A percentile compares a stretch with the other conserved stretches of the same genome.
phyloP scores from a whole-genome alignment of 2,113 vertebrate genomes.

The Mormoops blainvillei region DNA sequence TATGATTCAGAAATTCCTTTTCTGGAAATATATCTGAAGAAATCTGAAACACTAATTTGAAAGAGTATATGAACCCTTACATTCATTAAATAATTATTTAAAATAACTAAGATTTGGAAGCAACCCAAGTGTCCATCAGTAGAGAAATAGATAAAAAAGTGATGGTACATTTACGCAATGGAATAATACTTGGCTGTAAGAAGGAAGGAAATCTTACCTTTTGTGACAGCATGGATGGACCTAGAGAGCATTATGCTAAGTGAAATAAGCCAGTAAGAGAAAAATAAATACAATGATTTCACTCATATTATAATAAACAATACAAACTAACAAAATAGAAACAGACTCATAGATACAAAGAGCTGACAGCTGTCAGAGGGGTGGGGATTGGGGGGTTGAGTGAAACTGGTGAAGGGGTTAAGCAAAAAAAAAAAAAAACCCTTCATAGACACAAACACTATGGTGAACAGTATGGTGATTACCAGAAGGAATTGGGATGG shows the following conservation, averaged over 20 bases:
- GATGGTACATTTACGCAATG: not conserved
- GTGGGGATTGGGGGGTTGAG: not conserved
- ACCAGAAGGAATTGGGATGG: not conserved
- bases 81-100: not conserved
- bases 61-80: not conserved
- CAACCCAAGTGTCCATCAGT: not conserved
- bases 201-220: not conserved
- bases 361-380: not conserved
- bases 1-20: not conserved
- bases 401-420: not conserved
- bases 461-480: not conserved
- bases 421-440: not conserved
- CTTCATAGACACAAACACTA: not conserved
- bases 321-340: not conserved
- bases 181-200: not conserved
- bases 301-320: not conserved
- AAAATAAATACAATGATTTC: not conserved
- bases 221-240: not conserved
- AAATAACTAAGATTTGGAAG: not conserved
- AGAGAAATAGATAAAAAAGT: not conserved
- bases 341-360: not conserved
- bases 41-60: not conserved
- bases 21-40: not conserved
- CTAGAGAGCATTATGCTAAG: not conserved
- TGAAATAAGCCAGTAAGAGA: not conserved